phyloP scores from a whole-genome alignment of 2,113 vertebrate species.

The Phalacrocorax pelagicus region DNA sequence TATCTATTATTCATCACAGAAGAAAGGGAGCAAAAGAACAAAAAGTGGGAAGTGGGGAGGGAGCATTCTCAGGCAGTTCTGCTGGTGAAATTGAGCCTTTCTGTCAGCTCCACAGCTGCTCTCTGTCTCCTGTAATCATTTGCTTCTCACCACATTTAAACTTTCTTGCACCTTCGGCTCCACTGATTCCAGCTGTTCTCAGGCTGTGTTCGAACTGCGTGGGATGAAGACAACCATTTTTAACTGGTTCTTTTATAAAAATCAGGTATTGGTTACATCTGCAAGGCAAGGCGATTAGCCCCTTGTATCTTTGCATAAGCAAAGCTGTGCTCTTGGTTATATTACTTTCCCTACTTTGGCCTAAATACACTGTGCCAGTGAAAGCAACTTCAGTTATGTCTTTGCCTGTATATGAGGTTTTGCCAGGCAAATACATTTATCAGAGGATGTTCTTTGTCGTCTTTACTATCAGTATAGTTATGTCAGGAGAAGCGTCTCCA shows the following conservation, averaged over 20 bases:
- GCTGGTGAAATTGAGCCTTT: neutral
- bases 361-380: neutral
- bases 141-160: neutral
- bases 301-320: neutral
- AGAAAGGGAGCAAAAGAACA: neutral
- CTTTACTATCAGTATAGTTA: neutral
- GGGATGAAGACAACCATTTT: neutral
- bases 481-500: neutral
- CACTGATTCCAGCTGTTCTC: neutral
- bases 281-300: neutral
- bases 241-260: neutral
- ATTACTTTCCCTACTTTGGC: neutral
- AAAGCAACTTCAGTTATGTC: neutral
- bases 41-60: neutral
- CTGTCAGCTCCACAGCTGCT: neutral
- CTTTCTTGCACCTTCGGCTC: neutral
- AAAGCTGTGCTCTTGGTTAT: neutral
- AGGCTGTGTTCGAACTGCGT: neutral
- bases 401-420: neutral
- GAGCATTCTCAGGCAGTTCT: neutral
- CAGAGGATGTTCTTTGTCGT: neutral
- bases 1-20: neutral
- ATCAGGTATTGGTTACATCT: neutral
- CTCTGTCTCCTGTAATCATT: neutral
- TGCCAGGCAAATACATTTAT: neutral